phyloP scores from a whole-genome alignment of 2,113 vertebrate species.

The Podilymbus podiceps region DNA sequence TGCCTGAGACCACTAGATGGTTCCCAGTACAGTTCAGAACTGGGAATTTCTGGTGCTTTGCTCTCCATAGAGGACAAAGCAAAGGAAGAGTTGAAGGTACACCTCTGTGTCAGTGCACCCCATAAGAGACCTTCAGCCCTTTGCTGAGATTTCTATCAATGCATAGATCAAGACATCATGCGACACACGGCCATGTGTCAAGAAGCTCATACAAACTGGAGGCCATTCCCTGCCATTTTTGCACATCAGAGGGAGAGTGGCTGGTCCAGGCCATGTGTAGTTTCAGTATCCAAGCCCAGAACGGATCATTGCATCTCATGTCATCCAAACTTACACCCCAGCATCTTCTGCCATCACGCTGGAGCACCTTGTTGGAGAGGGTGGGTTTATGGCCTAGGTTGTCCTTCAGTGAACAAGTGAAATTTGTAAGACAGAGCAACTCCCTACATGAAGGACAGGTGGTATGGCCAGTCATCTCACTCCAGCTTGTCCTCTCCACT shows the following conservation, averaged over 20 bases:
- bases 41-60: background rate
- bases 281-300: background rate
- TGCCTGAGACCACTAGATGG: background rate
- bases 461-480: background rate
- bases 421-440: background rate
- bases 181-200: accelerated
- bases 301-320: background rate
- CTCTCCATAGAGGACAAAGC: background rate
- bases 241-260: background rate
- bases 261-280: background rate
- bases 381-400: background rate
- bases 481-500: accelerated
- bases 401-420: background rate
- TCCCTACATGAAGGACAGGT: background rate
- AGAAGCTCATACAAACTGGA: background rate
- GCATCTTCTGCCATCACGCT: background rate
- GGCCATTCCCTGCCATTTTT: background rate
- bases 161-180: background rate
- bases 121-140: background rate
- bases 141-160: background rate
- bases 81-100: background rate
- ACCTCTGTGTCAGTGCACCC: too few species aligned
- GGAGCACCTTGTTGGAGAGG: background rate
- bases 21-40: background rate
- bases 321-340: too few species aligned